Conservation (phyloP, 2,888 invertebrate genomes). For the Machimus rusticus region DNA sequence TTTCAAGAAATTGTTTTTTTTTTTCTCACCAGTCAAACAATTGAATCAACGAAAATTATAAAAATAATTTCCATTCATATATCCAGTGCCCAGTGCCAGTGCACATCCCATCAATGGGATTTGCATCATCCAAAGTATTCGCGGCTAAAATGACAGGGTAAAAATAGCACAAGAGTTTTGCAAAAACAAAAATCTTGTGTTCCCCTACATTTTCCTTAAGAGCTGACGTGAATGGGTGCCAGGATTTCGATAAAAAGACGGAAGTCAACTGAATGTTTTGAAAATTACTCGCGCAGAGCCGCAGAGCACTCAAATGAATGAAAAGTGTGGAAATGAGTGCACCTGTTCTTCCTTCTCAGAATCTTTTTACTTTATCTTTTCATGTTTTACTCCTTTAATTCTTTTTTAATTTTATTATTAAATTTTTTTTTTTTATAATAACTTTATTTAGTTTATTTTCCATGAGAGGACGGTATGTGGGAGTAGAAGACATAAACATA, state of each 20-base stretch:
- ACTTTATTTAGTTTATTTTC: not conserved
- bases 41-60: not conserved
- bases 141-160: not conserved
- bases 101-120: not conserved
- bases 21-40: not conserved
- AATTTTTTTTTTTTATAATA: not conserved
- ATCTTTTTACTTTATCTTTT: not conserved
- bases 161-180: not conserved
- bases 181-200: not conserved
- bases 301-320: not conserved
- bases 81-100: not conserved
- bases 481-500: not conserved
- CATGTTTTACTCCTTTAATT: not conserved
- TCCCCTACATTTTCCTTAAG: not conserved
- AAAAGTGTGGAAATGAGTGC: constrained; percentile 33
- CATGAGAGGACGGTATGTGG: not conserved
- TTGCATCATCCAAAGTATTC: not conserved
- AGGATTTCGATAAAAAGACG: constrained; percentile 15
- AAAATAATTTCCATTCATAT: not conserved
- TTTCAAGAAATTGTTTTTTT: too few relatives aligned
- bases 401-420: not conserved
- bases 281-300: constrained; percentile 7
- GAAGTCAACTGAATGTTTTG: constrained; percentile 14
- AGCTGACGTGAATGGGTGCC: not conserved
- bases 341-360: constrained; percentile 34